Percentiles rank a stretch among this genome's conserved stretches.
These are phyloP conservation scores for Nycteola revayana DNA, from an alignment of 2,888 invertebrate species.

Conservation along the genomic window DNA sequence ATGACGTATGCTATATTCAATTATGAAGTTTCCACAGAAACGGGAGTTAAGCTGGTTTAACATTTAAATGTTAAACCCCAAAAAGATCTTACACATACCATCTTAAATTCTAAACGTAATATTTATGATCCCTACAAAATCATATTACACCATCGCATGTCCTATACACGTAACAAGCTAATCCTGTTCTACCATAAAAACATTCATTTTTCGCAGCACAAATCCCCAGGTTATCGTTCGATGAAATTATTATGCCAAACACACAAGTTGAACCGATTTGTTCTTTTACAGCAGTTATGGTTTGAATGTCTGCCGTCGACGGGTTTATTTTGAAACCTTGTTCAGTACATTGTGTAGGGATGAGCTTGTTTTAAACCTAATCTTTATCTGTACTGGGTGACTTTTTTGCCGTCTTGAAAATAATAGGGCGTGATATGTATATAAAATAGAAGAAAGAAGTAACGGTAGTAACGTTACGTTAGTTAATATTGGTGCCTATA, in stretches of 20 bases:
- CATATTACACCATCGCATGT: conserved; percentile 29
- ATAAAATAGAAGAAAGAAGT: too few relatives aligned
- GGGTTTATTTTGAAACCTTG: conserved; percentile 16
- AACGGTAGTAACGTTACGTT: too few relatives aligned
- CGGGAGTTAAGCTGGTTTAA: too few relatives aligned
- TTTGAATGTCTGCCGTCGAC: conserved; percentile 21
- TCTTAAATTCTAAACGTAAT: neutral
- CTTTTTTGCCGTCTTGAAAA: too few relatives aligned
- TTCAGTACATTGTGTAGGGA: conserved; percentile 9
- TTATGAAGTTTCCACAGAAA: too few relatives aligned
- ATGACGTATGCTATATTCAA: too few relatives aligned
- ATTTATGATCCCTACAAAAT: conserved; percentile 14
- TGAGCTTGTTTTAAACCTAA: too few relatives aligned
- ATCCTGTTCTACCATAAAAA: conserved; percentile 37
- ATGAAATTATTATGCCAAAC: conserved; percentile 45
- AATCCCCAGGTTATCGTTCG: conserved; percentile 38
- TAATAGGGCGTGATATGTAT: too few relatives aligned
- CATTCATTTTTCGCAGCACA: conserved; percentile 33
- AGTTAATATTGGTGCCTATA: too few relatives aligned
- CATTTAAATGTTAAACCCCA: too few relatives aligned
- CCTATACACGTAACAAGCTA: conserved; percentile 38
- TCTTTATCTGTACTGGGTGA: too few relatives aligned
- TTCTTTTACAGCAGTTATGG: conserved; percentile 34
- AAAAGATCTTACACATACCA: too few relatives aligned
- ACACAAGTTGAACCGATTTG: conserved; percentile 39